A percentile compares a stretch with the other conserved stretches of the same genome.
Conservation (phyloP, 1,140 invertebrate species). For the Drosophila virilis region DNA sequence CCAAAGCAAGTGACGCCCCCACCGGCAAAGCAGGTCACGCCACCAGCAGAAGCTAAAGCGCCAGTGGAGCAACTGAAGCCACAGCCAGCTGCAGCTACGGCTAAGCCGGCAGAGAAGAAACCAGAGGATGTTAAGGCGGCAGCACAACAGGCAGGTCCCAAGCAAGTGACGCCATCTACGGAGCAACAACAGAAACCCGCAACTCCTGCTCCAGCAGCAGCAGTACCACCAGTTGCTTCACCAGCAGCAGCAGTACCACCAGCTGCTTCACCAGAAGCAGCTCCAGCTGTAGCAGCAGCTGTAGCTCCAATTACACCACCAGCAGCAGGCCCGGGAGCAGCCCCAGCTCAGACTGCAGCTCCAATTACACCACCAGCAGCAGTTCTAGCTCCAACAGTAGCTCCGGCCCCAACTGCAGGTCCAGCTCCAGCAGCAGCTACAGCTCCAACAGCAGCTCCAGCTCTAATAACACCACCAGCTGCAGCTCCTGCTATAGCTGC, state of each 20-base stretch:
- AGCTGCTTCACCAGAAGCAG: not conserved
- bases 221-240: not conserved
- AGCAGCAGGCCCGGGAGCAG: not conserved
- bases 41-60: conserved; percentile 21
- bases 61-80: not conserved
- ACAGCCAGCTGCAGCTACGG: not conserved
- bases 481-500: not conserved
- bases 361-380: not conserved
- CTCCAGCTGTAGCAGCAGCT: not conserved
- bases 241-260: not conserved
- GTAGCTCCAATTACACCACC: not conserved
- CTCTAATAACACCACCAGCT: not conserved
- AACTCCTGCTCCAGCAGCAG: not conserved
- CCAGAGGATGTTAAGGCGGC: conserved; percentile 14
- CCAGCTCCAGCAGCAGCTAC: not conserved
- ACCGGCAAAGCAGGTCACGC: conserved; percentile 15
- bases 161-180: conserved; percentile 21
- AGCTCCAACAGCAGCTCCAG: not conserved
- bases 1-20: conserved; percentile 18
- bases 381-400: not conserved
- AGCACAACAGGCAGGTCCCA: not conserved
- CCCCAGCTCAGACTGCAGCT: not conserved
- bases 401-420: not conserved
- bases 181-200: conserved; percentile 9
- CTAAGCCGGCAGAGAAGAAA: conserved; percentile 14